Evolutionary conservation across 2,888 invertebrate genomes (phyloP).

Genomic region (Cheilosia scutellata): DNA sequence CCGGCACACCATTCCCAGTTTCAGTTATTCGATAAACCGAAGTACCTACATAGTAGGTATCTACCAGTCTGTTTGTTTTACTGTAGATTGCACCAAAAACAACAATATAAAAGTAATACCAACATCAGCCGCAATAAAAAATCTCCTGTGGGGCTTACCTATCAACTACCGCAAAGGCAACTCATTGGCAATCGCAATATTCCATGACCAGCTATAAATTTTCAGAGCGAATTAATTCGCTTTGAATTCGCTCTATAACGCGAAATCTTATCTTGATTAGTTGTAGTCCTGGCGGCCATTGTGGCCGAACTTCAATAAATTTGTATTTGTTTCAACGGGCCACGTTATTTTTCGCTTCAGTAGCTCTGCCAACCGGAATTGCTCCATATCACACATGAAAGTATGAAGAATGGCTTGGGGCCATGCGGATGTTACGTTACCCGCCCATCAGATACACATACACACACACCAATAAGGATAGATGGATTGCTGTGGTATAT

Average conservation of each 20-base stretch:
- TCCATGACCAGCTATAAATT: constrained; percentile 60
- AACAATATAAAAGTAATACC: constrained; percentile 17
- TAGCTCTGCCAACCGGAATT: constrained; percentile 49
- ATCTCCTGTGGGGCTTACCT: constrained; percentile 24
- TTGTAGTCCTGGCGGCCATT: constrained; percentile 64
- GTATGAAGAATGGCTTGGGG: constrained; percentile 53
- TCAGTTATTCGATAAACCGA: constrained; percentile 18
- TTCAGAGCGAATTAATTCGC: constrained; percentile 66
- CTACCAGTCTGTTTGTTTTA: constrained; percentile 18
- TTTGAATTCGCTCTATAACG: constrained; percentile 71
- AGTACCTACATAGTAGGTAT: too few relatives aligned
- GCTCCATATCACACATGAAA: constrained; percentile 67
- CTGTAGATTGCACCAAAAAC: background rate
- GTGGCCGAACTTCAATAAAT: constrained; percentile 71
- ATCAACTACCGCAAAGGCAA: constrained; percentile 39
- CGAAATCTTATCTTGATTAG: constrained; percentile 75
- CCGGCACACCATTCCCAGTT: background rate
- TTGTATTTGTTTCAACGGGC: constrained; percentile 69
- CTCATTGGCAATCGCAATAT: constrained; percentile 37
- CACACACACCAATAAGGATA: background rate
- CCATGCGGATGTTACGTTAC: constrained; percentile 36
- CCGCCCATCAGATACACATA: constrained; percentile 21
- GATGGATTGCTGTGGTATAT: constrained; percentile 36
- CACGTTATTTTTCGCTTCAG: constrained; percentile 66
- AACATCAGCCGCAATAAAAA: constrained; percentile 37